Percentiles rank a stretch among this genome's conserved stretches.
These are phyloP conservation scores for Mastigias papua DNA, from an alignment of 30 jellyfish, hydroid and myxozoan species.

Conservation along the genomic window DNA sequence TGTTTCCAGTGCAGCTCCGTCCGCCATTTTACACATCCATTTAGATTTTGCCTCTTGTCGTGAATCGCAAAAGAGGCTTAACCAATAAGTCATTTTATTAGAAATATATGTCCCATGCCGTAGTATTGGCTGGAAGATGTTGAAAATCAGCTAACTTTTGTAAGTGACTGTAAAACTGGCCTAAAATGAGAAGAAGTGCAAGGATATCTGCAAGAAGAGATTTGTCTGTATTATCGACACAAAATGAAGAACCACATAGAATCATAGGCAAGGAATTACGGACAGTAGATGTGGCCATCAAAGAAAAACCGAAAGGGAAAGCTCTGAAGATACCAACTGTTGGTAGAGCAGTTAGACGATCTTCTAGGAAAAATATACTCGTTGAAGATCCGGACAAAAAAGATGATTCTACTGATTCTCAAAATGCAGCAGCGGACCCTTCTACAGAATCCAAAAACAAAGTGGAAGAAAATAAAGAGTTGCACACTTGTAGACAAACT, in stretches of 20 bases:
- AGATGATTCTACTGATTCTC: no score
- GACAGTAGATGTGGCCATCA: not conserved
- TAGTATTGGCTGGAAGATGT: no score
- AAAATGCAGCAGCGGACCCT: no score
- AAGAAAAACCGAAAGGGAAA: not conserved
- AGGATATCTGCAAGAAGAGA: slow-evolving; percentile 28
- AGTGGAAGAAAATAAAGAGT: no score
- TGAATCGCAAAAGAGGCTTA: not conserved
- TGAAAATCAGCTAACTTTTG: not conserved
- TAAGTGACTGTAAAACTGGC: not conserved
- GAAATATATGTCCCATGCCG: not conserved
- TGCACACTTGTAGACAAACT: no score
- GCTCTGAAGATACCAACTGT: not conserved
- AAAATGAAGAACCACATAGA: not conserved
- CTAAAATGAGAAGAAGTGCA: slow-evolving; percentile 56
- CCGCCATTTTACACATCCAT: slow-evolving; percentile 46
- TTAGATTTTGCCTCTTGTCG: slow-evolving; percentile 1
- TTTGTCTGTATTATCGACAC: not conserved
- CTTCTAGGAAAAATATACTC: no score
- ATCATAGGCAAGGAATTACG: not conserved
- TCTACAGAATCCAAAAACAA: not conserved
- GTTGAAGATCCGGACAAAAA: no score
- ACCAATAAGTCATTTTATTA: not conserved
- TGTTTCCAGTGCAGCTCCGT: slow-evolving; percentile 67
- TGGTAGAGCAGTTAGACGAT: not conserved